Evolutionary conservation across 2,888 invertebrate genomes (phyloP), one percentile per base, ranked within the genome.

Genomic region (Pseudococcus longispinus): DNA sequence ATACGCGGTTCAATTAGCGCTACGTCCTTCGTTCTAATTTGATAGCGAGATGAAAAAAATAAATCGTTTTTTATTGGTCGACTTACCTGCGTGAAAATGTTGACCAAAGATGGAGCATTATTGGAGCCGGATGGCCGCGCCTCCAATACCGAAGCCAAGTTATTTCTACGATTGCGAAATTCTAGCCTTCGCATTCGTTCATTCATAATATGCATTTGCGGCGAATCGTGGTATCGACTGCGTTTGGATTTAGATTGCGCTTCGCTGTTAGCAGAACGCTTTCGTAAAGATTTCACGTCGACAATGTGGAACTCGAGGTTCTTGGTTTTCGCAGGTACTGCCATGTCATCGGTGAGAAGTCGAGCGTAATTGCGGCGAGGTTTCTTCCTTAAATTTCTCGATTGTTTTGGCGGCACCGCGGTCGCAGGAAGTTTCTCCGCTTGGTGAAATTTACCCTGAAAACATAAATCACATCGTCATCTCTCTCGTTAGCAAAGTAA

Each of bases 31-130:
- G n/a, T n/a, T 37, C 37, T 37, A 37, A 8, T 37, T 37, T 37
- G n/a, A n/a, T n/a, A n/a, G n/a, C n/a, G n/a, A n/a, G n/a, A n/a
- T n/a, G n/a, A n/a, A n/a, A n/a, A n/a, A 37, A 37, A 32, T 32
- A 32, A n/a, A n/a, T n/a, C 5, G 32, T 8, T 37, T 37, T 37
- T 37, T 4, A 37, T 9, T 37, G 0, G 37, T 20, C 13, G 23
- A 42, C 15, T 85, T 70, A 85, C 85, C 60, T 74, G 29, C 4
- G 44, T 37, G 18, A 85, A 42, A 26, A 85, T 85, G 5, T 60
- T 60, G 9, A 84, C 46, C 20, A 84, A 84, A 0, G 84, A 60
- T 5, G 15, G 46, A 11, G 51, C 20, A 26, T 55, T 32, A 32
- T 8, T 15, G 42, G 32, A 32, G 11, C 42, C 20, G 20, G 18